A percentile compares a stretch with the other conserved stretches of the same genome.
Conservation (phyloP, 1,140 invertebrate species). For the Drosophila persimilis region DNA sequence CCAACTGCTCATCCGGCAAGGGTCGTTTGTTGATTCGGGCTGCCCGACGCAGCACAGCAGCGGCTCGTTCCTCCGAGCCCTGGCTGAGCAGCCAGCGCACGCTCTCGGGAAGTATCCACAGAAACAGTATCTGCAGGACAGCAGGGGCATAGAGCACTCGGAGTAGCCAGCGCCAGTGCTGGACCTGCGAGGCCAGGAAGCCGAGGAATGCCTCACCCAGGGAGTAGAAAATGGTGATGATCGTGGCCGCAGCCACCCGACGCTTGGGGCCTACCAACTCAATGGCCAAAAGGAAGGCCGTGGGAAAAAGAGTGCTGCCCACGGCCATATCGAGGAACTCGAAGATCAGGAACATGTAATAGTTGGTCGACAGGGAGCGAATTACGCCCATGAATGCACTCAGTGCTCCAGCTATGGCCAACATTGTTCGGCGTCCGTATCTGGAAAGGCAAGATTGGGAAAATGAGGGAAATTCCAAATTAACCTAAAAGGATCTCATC, state of each 20-base stretch:
- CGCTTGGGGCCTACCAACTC: constrained; percentile 90
- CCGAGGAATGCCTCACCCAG: constrained; percentile 88
- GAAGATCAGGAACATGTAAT: constrained; percentile 86
- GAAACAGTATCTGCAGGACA: constrained; percentile 86
- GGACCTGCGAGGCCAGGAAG: constrained; percentile 87
- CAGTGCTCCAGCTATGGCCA: constrained; percentile 85
- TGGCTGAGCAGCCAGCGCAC: constrained; percentile 90
- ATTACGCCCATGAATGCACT: constrained; percentile 86
- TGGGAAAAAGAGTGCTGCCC: constrained; percentile 87
- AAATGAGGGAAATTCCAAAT: not conserved
- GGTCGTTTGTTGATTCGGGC: constrained; percentile 87
- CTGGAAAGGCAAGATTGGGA: constrained; percentile 66
- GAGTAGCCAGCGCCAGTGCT: constrained; percentile 88
- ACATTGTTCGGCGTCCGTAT: constrained; percentile 86
- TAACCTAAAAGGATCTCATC: no score
- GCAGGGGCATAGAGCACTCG: constrained; percentile 87
- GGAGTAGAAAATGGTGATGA: constrained; percentile 89
- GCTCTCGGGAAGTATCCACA: constrained; percentile 86
- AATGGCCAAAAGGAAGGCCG: constrained; percentile 87
- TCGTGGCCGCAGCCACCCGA: constrained; percentile 88
- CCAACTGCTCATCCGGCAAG: constrained; percentile 84
- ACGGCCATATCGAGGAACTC: constrained; percentile 87
- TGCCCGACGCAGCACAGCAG: constrained; percentile 85
- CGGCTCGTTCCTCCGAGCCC: constrained; percentile 86
- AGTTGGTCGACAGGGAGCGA: constrained; percentile 87